These are phyloP conservation scores for Poeciliopsis turrubarensis DNA, from an alignment of 2,113 vertebrate species.

Conservation along the genomic window DNA sequence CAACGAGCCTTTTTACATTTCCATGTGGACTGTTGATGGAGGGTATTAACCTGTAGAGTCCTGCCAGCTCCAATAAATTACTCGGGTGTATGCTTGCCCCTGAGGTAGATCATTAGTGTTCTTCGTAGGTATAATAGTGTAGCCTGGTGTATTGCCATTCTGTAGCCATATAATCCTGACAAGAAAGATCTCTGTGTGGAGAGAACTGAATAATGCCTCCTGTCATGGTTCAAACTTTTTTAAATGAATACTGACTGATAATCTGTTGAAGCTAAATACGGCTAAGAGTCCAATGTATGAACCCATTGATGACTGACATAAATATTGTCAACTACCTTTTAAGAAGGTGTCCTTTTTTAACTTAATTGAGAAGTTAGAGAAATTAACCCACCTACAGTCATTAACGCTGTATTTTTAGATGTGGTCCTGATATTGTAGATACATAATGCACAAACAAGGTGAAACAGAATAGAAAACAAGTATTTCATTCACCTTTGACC, in stretches of 20 bases:
- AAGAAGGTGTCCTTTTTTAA: neutral
- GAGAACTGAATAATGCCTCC: constrained; percentile 63
- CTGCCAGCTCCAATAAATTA: constrained; percentile 66
- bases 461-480: no score
- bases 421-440: no score
- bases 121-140: constrained; percentile 71
- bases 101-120: constrained; percentile 71
- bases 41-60: constrained; percentile 69
- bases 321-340: neutral
- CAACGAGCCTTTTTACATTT: constrained; percentile 29
- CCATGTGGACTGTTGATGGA: constrained; percentile 59
- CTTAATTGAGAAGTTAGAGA: no score
- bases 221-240: constrained; percentile 61
- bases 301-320: constrained; percentile 19
- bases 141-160: constrained; percentile 50
- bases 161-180: constrained; percentile 40
- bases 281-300: constrained; percentile 34
- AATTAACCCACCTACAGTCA: no score
- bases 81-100: constrained; percentile 58
- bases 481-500: no score
- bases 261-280: constrained; percentile 62
- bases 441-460: no score
- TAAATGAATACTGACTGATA: constrained; percentile 63
- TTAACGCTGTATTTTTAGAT: no score
- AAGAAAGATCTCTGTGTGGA: constrained; percentile 48